A percentile compares a stretch with the other conserved stretches of the same genome.
These are phyloP conservation scores for Adineta ricciae DNA, from an alignment of 2,888 invertebrate genomes.

Conservation along the genomic window DNA sequence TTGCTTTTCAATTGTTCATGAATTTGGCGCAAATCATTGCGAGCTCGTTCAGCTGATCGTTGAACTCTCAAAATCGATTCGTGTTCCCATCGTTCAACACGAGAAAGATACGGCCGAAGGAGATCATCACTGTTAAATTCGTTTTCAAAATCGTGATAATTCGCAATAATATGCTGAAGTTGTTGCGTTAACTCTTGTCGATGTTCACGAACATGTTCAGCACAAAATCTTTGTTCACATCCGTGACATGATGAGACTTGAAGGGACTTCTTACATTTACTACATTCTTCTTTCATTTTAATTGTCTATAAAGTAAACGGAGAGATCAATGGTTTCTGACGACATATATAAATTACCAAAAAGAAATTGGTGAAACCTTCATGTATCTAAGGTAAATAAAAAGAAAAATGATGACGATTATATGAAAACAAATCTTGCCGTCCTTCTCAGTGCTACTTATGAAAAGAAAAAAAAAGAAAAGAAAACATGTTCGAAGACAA, in stretches of 20 bases:
- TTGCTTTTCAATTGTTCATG: neutral
- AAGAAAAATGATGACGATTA: neutral
- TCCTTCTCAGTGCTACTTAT: neutral
- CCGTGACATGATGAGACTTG: neutral
- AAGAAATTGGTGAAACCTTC: neutral
- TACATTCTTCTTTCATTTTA: neutral
- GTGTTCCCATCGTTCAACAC: neutral
- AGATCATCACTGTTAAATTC: neutral
- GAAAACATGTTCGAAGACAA: neutral
- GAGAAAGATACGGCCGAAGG: neutral
- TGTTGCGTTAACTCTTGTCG: neutral
- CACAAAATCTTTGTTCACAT: neutral
- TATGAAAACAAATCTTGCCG: neutral
- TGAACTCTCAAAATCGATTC: neutral
- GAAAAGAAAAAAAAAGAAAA: neutral
- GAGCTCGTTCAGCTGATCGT: neutral
- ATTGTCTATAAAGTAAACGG: neutral
- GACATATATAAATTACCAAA: neutral
- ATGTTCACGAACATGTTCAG: neutral
- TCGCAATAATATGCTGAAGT: neutral
- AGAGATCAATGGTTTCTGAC: neutral
- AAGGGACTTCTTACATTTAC: neutral
- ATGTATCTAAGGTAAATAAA: neutral
- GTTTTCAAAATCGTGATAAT: neutral
- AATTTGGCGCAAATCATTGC: neutral